Percentiles rank a stretch among this genome's conserved stretches.
Conservation (phyloP, 2,888 invertebrate species). For the Tiphia femorata region DNA sequence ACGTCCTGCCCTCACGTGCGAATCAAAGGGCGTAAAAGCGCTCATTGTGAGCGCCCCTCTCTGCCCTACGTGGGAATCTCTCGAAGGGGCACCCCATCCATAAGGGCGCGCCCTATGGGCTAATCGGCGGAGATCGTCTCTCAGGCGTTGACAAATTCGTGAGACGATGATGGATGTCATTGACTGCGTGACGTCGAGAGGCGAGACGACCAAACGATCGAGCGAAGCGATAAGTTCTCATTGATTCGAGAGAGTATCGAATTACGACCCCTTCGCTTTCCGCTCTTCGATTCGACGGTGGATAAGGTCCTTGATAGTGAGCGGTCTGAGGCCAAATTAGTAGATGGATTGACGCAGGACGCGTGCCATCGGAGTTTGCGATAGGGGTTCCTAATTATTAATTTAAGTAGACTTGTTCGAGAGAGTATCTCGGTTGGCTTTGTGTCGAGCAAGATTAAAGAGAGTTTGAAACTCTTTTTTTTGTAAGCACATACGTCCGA, state of each 20-base stretch:
- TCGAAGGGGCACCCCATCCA: slow-evolving; percentile 22
- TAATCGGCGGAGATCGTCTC: slow-evolving; percentile 62
- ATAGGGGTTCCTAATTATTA: not conserved
- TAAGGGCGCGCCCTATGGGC: slow-evolving; percentile 46
- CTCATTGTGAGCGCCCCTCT: slow-evolving; percentile 44
- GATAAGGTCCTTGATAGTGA: not conserved
- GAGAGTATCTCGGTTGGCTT: too few species aligned
- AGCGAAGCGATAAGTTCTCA: slow-evolving; percentile 47
- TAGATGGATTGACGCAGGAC: not conserved
- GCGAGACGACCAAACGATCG: slow-evolving; percentile 42
- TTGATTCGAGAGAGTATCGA: slow-evolving; percentile 32
- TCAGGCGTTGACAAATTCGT: slow-evolving; percentile 63
- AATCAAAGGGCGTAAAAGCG: slow-evolving; percentile 34
- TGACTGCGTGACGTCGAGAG: slow-evolving; percentile 32
- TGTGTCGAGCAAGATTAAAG: too few species aligned
- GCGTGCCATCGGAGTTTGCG: not conserved
- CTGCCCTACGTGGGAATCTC: slow-evolving; percentile 66
- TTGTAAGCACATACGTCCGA: too few species aligned
- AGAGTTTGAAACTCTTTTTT: too few species aligned
- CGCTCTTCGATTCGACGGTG: not conserved
- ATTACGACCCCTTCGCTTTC: slow-evolving; percentile 22
- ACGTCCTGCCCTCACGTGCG: too few species aligned
- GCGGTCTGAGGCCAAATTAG: not conserved
- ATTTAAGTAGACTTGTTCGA: too few species aligned
- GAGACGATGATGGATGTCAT: slow-evolving; percentile 63